Evolutionary conservation across 2,113 vertebrate species (phyloP).

Genomic region (Pitta sordida): DNA sequence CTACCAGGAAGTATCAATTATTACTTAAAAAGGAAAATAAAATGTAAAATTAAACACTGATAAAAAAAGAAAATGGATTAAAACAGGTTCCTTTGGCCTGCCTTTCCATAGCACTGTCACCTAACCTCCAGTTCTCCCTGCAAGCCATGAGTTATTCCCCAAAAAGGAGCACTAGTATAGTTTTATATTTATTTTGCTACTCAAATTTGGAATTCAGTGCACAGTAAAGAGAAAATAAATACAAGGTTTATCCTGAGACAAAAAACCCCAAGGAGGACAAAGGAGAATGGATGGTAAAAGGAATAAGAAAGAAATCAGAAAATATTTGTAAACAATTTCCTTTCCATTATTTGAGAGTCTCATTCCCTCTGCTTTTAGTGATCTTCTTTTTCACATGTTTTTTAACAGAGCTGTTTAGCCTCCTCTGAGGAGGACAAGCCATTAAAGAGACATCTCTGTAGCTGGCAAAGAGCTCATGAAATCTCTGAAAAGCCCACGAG

Average conservation of each 20-base stretch:
- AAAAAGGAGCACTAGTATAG: not conserved
- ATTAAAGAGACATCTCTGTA: not conserved
- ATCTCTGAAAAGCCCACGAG: not conserved
- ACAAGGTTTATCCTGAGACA: not conserved
- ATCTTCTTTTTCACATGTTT: not conserved
- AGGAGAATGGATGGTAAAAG: not conserved
- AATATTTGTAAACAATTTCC: slow-evolving; percentile 21
- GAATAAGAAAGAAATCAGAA: slow-evolving; percentile 6
- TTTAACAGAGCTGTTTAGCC: not conserved
- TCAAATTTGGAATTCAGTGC: not conserved
- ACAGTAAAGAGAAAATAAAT: slow-evolving; percentile 10
- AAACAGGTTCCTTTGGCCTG: not conserved
- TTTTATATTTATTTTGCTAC: not conserved
- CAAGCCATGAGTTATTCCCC: not conserved
- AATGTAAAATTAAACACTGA: not conserved
- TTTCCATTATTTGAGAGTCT: not conserved
- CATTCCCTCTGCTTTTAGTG: not conserved
- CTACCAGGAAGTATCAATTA: not conserved
- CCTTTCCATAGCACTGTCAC: not conserved
- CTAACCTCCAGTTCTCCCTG: not conserved
- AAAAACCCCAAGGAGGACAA: slow-evolving; percentile 11
- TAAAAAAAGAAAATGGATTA: slow-evolving; percentile 4
- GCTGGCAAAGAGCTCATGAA: not conserved
- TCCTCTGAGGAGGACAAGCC: not conserved
- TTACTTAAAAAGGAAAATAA: not conserved